These are phyloP conservation scores for Papilio elwesi DNA, from an alignment of 2,888 invertebrate genomes.

Conservation along the genomic window DNA sequence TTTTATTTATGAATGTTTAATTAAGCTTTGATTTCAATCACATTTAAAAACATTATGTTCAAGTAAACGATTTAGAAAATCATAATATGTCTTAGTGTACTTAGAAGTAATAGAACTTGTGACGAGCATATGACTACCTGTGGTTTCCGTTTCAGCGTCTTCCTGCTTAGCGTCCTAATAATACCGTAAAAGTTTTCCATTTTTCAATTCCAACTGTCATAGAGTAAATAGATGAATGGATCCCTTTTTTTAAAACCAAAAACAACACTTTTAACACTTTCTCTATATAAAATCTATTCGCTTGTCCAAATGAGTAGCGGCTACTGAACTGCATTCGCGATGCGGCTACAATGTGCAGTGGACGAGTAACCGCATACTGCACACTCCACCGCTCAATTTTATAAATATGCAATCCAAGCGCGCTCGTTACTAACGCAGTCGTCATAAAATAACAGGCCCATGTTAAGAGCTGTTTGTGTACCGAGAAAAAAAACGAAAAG, in stretches of 20 bases:
- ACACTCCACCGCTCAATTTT: slow-evolving; percentile 59
- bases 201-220: slow-evolving; percentile 18
- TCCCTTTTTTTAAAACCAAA: background rate
- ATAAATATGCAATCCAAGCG: slow-evolving; percentile 79
- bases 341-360: slow-evolving; percentile 66
- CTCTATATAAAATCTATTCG: slow-evolving; percentile 30
- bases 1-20: no score
- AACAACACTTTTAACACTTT: slow-evolving; percentile 13
- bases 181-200: slow-evolving; percentile 80
- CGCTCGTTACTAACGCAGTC: slow-evolving; percentile 71
- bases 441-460: slow-evolving; percentile 24
- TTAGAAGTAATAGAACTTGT: no score
- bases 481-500: no score
- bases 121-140: slow-evolving; percentile 58
- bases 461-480: background rate
- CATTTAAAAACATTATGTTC: no score
- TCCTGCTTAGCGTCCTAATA: slow-evolving; percentile 75
- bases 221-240: slow-evolving; percentile 4
- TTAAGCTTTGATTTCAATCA: no score
- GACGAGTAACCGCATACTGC: slow-evolving; percentile 57
- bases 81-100: no score
- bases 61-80: no score
- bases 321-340: slow-evolving; percentile 66
- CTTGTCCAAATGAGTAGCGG: slow-evolving; percentile 11
- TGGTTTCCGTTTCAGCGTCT: slow-evolving; percentile 74